Percentiles rank a stretch among this genome's conserved stretches.
Evolutionary conservation across 2,888 invertebrate species (phyloP).

Genomic region (Ligdia adustata): DNA sequence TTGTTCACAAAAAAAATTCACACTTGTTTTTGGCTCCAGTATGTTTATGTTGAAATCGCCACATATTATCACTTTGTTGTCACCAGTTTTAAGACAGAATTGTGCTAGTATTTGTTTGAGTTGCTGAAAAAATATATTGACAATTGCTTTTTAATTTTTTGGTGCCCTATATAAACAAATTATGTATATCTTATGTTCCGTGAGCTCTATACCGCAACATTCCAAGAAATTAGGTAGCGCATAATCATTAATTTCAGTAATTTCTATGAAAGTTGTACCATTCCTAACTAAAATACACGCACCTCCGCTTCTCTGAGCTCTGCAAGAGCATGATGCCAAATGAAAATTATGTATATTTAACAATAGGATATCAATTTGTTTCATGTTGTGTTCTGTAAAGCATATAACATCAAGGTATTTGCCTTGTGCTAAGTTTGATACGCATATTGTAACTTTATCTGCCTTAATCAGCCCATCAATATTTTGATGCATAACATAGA

Average conservation of each 20-base stretch:
- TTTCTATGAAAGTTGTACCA: not conserved
- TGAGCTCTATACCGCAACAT: not conserved
- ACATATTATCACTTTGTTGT: no score
- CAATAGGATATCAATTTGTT: not conserved
- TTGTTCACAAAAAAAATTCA: not conserved
- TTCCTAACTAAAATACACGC: not conserved
- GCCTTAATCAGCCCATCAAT: not conserved
- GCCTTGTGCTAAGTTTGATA: not conserved
- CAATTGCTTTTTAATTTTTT: not conserved
- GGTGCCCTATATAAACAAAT: not conserved
- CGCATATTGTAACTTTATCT: not conserved
- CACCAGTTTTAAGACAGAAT: not conserved
- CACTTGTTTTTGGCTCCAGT: not conserved
- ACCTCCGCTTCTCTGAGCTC: not conserved
- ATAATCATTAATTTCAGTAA: not conserved
- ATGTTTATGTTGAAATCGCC: no score
- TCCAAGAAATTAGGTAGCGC: not conserved
- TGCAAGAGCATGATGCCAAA: not conserved
- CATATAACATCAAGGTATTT: not conserved
- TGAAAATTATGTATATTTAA: not conserved
- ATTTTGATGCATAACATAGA: not conserved
- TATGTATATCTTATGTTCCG: not conserved
- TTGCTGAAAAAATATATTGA: not conserved
- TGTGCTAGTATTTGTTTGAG: not conserved
- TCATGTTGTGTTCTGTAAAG: slow-evolving; percentile 3